Conservation (phyloP, 2,113 vertebrate species). For the Laterallus jamaicensis region DNA sequence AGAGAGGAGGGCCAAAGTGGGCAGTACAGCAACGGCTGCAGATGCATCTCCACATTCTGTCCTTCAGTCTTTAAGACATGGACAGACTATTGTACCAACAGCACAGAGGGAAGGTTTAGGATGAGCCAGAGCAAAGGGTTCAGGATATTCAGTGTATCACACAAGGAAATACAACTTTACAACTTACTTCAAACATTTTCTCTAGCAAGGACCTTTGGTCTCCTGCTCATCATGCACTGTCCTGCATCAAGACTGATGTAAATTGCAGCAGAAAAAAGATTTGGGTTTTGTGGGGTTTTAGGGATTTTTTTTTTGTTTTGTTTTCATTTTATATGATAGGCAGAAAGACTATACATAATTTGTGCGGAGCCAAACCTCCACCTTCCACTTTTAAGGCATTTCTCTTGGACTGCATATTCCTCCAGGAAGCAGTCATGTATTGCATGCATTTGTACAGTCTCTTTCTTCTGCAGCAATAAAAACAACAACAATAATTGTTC, state of each 20-base stretch:
- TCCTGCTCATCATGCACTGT: background rate
- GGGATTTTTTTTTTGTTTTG: no score
- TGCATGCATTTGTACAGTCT: background rate
- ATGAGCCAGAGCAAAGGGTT: background rate
- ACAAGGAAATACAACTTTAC: fast-evolving
- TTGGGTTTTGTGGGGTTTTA: no score
- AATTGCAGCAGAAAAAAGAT: background rate
- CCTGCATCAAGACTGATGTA: background rate
- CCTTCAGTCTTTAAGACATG: fast-evolving
- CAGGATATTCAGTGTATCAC: background rate
- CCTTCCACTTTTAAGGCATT: background rate
- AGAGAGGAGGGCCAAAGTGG: fast-evolving
- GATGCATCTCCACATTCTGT: background rate
- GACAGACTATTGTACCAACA: background rate
- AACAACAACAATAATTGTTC: background rate
- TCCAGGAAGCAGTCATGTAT: background rate
- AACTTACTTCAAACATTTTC: background rate
- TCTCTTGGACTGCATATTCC: background rate
- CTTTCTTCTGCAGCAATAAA: background rate
- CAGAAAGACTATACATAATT: background rate
- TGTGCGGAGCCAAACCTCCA: background rate
- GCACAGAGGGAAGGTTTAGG: fast-evolving
- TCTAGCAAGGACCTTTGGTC: background rate
- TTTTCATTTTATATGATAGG: background rate
- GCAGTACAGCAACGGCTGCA: background rate